Percentiles rank a stretch among this genome's conserved stretches.
Evolutionary conservation across 64 coral and sea anemone species (phyloP).

Genomic region (Dendronephthya gigantea): DNA sequence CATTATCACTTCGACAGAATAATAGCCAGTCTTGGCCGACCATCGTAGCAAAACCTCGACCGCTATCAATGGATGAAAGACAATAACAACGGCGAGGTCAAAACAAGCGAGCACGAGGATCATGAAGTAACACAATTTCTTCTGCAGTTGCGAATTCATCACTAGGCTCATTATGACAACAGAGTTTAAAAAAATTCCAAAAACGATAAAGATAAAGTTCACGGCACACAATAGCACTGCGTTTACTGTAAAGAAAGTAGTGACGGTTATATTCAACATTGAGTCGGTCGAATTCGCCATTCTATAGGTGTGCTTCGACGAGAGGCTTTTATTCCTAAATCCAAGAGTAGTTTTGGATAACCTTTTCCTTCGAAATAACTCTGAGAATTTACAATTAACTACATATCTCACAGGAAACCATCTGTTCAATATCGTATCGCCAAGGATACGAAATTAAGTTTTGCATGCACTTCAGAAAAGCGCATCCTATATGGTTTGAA

Average conservation of each 20-base stretch:
- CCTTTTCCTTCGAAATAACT: too few relatives aligned
- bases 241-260: neutral
- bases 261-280: too few relatives aligned
- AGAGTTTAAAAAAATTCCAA: neutral
- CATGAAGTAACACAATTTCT: neutral
- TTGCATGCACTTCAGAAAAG: too few relatives aligned
- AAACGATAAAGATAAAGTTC: neutral
- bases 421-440: too few relatives aligned
- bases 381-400: too few relatives aligned
- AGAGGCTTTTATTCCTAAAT: too few relatives aligned
- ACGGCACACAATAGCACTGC: neutral
- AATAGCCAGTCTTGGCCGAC: neutral
- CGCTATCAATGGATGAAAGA: neutral
- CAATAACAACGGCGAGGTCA: neutral
- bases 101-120: neutral
- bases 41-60: neutral
- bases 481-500: too few relatives aligned
- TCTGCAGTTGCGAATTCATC: neutral
- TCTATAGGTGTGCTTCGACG: too few relatives aligned
- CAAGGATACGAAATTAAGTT: too few relatives aligned
- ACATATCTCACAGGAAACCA: too few relatives aligned
- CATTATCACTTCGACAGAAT: neutral
- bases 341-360: too few relatives aligned
- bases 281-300: too few relatives aligned
- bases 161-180: neutral